Percentiles rank a stretch among this genome's conserved stretches.
Evolutionary conservation across 2,113 vertebrate genomes (phyloP).

Genomic region (Podocnemis expansa): DNA sequence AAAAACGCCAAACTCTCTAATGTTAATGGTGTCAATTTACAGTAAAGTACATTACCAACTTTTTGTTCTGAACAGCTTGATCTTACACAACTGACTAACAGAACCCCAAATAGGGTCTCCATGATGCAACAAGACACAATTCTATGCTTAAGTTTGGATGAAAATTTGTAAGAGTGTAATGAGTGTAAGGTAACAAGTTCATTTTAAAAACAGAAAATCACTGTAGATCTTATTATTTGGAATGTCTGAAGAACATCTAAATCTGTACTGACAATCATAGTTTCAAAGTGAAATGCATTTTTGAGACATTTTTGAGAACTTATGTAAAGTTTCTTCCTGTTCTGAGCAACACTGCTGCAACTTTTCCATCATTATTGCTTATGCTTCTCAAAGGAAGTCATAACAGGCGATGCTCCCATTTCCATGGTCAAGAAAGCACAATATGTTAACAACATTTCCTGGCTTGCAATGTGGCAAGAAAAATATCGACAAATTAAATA

Average conservation of each 20-base stretch:
- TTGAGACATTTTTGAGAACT: no score
- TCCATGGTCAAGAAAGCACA: not conserved
- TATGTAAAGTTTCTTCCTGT: not conserved
- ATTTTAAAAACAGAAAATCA: constrained; percentile 1
- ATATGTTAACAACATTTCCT: not conserved
- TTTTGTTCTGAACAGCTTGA: not conserved
- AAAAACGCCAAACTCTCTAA: not conserved
- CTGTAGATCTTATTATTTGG: not conserved
- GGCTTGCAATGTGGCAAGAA: not conserved
- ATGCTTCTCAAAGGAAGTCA: not conserved
- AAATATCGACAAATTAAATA: not conserved
- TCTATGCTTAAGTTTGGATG: no score
- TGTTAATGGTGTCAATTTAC: not conserved
- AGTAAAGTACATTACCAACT: not conserved
- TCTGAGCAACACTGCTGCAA: not conserved
- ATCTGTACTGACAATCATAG: not conserved
- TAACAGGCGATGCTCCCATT: not conserved
- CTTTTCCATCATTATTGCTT: not conserved
- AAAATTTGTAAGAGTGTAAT: no score
- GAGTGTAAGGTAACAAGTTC: not conserved
- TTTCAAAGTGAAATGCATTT: not conserved
- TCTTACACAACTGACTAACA: not conserved
- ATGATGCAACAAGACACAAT: no score
- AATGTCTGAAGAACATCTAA: not conserved
- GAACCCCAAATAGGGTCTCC: not conserved